Base-by-base conservation (phyloP, 1,140 invertebrate genomes). In the Pomacea maculata region DNA sequence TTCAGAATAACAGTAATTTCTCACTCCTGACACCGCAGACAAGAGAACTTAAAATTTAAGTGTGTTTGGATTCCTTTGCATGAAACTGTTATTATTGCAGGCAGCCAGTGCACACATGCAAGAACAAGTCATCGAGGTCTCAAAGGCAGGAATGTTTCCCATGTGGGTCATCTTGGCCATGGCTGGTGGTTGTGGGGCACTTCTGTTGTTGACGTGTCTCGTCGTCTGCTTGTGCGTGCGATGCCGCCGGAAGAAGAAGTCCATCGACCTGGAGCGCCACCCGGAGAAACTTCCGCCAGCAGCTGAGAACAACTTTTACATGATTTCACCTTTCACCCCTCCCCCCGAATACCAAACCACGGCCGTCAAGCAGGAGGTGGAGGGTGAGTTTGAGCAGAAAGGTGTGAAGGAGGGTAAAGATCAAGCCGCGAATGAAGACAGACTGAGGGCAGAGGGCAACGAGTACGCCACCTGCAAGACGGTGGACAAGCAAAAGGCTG, bases 111-210 rank as follows among this genome's bases (percentile, higher is more conserved):
- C 52, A 25, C 77, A 63, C 54, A 10, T n/a, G 17, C 75, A 52
- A 15, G 75, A 78, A 29, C 17, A 10, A 52, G 65, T 70, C 17
- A 14, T 57, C 45, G 45, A 55, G 54, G 45, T 78, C 45, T 45
- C 67, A 54, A 67, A 68, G 67, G 77, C 77, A 21, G 65, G 57
- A 17, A 4, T 67, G 45, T 78, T 78, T 52, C 77, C 77, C 17
- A 55, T 78, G 77, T 78, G 77, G 77, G 55, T 78, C 45, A 78
- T 78, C 61, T 21, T 78, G 52, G 77, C 77, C 77, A 78, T 78
- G 77, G 77, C 70, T 17, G 77, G 77, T 19, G 77, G 63, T 5
- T 78, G 77, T 21, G 77, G 19, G 15, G 77, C 77, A 15, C 65
- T 78, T 17, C 77, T 78, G 15, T 54, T 78, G 52, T 0, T 78